A percentile compares a stretch with the other conserved stretches of the same genome.
Evolutionary conservation across 2,113 vertebrate species (phyloP).

Genomic region (Euleptes europaea): DNA sequence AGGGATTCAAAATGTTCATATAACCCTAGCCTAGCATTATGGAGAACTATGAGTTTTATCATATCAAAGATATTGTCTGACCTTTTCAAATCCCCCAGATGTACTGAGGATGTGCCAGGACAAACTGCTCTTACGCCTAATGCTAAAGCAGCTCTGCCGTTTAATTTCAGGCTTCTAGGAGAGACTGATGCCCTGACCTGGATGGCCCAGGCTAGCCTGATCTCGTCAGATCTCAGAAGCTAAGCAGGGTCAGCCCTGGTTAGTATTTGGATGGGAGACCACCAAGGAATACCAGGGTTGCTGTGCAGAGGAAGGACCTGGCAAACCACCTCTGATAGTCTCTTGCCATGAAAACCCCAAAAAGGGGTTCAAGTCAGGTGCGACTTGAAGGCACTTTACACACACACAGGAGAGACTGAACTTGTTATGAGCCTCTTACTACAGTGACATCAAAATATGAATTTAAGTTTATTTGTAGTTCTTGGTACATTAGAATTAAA

Average conservation of each 20-base stretch:
- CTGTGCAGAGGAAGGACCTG: too few species aligned
- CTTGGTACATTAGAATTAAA: conserved; percentile 25
- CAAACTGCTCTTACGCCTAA: conserved; percentile 24
- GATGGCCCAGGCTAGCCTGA: too few species aligned
- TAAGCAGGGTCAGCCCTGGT: too few species aligned
- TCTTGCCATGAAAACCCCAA: too few species aligned
- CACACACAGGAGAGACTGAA: conserved; percentile 19
- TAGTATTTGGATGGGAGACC: too few species aligned
- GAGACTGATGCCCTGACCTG: too few species aligned
- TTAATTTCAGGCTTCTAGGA: conserved; percentile 26
- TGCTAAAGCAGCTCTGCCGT: conserved; percentile 8
- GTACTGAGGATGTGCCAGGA: neutral
- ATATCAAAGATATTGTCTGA: conserved; percentile 19
- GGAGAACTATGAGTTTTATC: conserved; percentile 12
- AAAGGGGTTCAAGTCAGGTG: too few species aligned
- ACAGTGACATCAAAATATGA: conserved; percentile 26
- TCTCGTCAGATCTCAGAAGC: too few species aligned
- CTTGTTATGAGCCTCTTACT: conserved; percentile 23
- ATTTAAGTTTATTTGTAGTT: conserved; percentile 32
- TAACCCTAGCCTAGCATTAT: neutral
- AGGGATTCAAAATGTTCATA: neutral
- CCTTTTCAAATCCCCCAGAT: conserved; percentile 16
- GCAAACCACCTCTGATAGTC: too few species aligned
- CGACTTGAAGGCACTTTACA: too few species aligned
- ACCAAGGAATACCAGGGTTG: too few species aligned